Conservation (phyloP, 2,888 invertebrate genomes). For the Agrotis segetum region DNA sequence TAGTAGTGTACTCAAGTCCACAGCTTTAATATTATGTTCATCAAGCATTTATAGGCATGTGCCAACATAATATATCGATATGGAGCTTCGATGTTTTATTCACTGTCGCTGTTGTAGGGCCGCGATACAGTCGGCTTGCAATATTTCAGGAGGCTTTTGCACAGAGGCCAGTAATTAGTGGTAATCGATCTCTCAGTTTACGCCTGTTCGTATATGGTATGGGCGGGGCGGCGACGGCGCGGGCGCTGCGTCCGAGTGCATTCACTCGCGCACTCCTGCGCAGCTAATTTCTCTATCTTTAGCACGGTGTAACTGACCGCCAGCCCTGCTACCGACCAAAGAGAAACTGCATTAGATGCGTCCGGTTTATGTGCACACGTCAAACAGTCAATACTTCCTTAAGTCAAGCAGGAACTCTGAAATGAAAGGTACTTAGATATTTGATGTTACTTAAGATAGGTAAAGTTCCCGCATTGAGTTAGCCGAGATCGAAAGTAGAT, state of each 20-base stretch:
- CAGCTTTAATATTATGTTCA: slow-evolving; percentile 16
- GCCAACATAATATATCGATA: slow-evolving; percentile 29
- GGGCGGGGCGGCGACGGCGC: slow-evolving; percentile 75
- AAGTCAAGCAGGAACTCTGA: slow-evolving; percentile 52
- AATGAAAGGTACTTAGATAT: slow-evolving; percentile 49
- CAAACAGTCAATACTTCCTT: slow-evolving; percentile 72
- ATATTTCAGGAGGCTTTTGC: slow-evolving; percentile 77
- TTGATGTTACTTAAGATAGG: slow-evolving; percentile 47
- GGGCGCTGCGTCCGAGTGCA: slow-evolving; percentile 78
- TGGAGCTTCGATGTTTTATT: slow-evolving; percentile 63
- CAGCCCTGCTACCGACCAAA: slow-evolving; percentile 79
- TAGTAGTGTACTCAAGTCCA: slow-evolving; percentile 36
- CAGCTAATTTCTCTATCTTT: slow-evolving; percentile 91
- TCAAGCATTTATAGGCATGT: slow-evolving; percentile 25
- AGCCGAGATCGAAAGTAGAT: slow-evolving; percentile 75
- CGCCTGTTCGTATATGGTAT: slow-evolving; percentile 84
- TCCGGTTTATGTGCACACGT: slow-evolving; percentile 85
- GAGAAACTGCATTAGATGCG: slow-evolving; percentile 89
- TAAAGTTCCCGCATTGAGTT: slow-evolving; percentile 56
- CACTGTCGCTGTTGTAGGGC: slow-evolving; percentile 67
- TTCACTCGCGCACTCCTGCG: slow-evolving; percentile 85
- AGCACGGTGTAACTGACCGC: slow-evolving; percentile 89
- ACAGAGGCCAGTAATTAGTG: slow-evolving; percentile 86
- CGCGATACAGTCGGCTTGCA: slow-evolving; percentile 68
- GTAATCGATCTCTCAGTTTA: slow-evolving; percentile 89